phyloP scores from a whole-genome alignment of 2,113 vertebrate species.

The Actinemys pallida region DNA sequence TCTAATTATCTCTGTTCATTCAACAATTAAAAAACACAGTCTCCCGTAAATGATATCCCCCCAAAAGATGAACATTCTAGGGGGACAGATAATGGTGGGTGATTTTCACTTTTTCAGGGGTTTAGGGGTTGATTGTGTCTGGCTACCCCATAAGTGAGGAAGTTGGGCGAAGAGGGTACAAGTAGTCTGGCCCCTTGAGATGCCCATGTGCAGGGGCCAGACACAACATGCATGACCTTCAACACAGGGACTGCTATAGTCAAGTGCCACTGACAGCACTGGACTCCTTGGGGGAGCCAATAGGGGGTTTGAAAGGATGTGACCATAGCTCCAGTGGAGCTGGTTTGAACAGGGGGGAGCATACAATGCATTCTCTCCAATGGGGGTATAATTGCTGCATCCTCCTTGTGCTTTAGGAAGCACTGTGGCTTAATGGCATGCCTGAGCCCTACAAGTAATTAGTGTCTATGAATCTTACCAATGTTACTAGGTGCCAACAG shows the following conservation, averaged over 20 bases:
- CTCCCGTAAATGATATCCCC: background rate
- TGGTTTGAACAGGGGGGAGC: background rate
- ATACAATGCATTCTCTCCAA: background rate
- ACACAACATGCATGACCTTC: background rate
- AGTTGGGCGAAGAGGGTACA: background rate
- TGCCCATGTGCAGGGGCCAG: background rate
- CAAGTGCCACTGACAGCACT: background rate
- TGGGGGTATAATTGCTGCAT: background rate
- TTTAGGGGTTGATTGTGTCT: background rate
- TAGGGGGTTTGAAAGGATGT: background rate
- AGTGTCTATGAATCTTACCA: background rate
- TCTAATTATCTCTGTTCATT: conserved; percentile 38
- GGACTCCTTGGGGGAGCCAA: background rate
- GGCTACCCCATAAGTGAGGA: background rate
- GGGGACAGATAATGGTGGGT: accelerated
- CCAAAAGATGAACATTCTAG: background rate
- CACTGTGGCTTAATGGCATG: background rate
- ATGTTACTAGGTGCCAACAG: conserved; percentile 21
- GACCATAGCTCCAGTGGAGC: background rate
- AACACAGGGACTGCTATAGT: background rate
- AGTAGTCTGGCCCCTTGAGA: background rate
- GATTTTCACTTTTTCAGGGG: background rate
- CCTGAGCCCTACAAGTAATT: conserved; percentile 18
- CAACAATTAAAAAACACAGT: conserved; percentile 40
- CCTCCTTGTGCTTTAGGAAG: background rate